These are phyloP conservation scores for Guaruba guarouba DNA, from an alignment of 2,113 vertebrate genomes.

Conservation along the genomic window DNA sequence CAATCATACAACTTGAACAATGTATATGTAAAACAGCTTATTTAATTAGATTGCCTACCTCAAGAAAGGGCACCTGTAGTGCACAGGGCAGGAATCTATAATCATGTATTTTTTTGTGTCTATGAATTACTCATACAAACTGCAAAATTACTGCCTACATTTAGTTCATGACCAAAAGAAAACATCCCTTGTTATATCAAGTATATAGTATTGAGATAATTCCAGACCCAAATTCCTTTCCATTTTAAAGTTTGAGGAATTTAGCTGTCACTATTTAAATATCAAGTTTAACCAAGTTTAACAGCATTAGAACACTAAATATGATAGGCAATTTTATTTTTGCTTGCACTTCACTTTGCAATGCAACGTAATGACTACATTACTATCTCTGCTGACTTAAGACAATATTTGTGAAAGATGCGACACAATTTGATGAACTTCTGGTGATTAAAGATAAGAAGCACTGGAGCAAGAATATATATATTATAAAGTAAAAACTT, in stretches of 20 bases:
- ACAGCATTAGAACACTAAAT: conserved; percentile 8
- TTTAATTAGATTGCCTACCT: background rate
- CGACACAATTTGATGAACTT: background rate
- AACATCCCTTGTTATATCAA: background rate
- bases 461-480: background rate
- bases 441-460: background rate
- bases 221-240: background rate
- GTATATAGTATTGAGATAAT: background rate
- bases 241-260: conserved; percentile 4
- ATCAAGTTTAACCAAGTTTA: conserved; percentile 33
- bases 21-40: background rate
- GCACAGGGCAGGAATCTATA: background rate
- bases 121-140: background rate
- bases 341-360: conserved; percentile 6
- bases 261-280: background rate
- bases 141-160: background rate
- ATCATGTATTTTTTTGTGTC: background rate
- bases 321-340: conserved; percentile 38
- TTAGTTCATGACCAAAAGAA: background rate
- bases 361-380: background rate
- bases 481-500: background rate
- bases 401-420: conserved; percentile 1
- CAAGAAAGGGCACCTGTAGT: background rate
- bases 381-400: background rate
- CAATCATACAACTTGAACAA: background rate